A percentile compares a stretch with the other conserved stretches of the same genome.
Evolutionary conservation across 1,140 invertebrate species (phyloP).

Genomic region (Bombus haemorrhoidalis): DNA sequence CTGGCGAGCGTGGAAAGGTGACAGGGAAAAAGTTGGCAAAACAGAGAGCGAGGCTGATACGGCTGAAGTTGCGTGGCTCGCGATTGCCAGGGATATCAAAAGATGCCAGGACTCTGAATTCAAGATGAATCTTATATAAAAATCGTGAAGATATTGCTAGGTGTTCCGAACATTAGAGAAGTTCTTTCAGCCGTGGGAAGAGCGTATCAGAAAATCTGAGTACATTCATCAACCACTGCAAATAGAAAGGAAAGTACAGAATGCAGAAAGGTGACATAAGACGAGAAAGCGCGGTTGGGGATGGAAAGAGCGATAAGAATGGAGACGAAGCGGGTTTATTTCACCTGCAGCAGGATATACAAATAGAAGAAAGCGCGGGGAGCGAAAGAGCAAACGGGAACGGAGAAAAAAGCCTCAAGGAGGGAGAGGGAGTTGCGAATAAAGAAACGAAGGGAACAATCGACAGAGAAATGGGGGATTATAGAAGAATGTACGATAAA

Average conservation of each 20-base stretch:
- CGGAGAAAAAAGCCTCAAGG: not conserved
- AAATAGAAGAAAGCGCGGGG: not conserved
- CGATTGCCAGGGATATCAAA: not conserved
- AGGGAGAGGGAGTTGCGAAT: not conserved
- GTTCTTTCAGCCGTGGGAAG: not conserved
- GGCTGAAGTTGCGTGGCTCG: not conserved
- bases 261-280: not conserved
- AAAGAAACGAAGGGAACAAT: conserved; percentile 12
- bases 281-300: not conserved
- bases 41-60: not conserved
- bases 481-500: not conserved
- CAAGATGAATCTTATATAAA: not conserved
- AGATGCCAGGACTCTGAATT: not conserved
- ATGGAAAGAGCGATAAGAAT: conserved; percentile 7
- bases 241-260: not conserved
- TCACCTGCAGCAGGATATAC: not conserved
- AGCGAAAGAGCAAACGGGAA: conserved; percentile 12
- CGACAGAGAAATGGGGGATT: not conserved
- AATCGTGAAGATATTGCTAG: not conserved
- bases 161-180: not conserved
- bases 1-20: not conserved
- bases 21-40: not conserved
- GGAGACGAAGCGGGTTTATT: conserved; percentile 13
- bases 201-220: not conserved
- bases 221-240: not conserved